Evolutionary conservation across 1,140 invertebrate genomes (phyloP).

Genomic region (Hycleus phaleratus): DNA sequence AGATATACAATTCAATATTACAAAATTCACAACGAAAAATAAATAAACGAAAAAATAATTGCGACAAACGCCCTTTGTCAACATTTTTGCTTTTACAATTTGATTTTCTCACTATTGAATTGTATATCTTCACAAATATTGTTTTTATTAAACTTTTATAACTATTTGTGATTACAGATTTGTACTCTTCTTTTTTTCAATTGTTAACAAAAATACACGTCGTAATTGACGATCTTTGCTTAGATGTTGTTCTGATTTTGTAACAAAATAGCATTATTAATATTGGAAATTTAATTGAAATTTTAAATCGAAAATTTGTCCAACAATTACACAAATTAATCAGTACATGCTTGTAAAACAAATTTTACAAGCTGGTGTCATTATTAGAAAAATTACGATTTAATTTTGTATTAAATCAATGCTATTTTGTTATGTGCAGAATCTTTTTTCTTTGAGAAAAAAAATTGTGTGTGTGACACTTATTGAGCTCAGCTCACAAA

Average conservation of each 20-base stretch:
- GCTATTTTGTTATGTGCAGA: conserved; percentile 7
- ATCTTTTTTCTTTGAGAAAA: background rate
- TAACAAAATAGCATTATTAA: conserved; percentile 29
- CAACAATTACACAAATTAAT: conserved; percentile 21
- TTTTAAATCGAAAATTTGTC: conserved; percentile 8
- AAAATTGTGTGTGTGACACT: conserved; percentile 23
- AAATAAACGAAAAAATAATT: no score
- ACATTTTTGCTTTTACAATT: background rate
- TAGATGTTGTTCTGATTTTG: conserved; percentile 13
- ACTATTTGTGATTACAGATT: conserved; percentile 36
- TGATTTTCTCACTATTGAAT: conserved; percentile 1
- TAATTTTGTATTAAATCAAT: background rate
- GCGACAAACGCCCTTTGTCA: background rate
- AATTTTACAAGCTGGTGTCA: background rate
- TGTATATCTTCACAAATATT: conserved; percentile 20
- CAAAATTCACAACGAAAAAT: no score
- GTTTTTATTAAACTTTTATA: conserved; percentile 6
- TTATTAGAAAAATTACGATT: background rate
- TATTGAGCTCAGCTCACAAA: conserved; percentile 30
- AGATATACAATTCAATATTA: no score
- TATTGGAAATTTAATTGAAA: conserved; percentile 10
- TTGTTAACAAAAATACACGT: conserved; percentile 39
- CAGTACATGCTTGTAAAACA: conserved; percentile 21
- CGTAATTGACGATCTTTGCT: conserved; percentile 30
- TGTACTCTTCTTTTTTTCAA: conserved; percentile 32